Evolutionary conservation across 2,797 vertebrate species (phyloP).

Genomic region (Centroberyx gerrardi): DNA sequence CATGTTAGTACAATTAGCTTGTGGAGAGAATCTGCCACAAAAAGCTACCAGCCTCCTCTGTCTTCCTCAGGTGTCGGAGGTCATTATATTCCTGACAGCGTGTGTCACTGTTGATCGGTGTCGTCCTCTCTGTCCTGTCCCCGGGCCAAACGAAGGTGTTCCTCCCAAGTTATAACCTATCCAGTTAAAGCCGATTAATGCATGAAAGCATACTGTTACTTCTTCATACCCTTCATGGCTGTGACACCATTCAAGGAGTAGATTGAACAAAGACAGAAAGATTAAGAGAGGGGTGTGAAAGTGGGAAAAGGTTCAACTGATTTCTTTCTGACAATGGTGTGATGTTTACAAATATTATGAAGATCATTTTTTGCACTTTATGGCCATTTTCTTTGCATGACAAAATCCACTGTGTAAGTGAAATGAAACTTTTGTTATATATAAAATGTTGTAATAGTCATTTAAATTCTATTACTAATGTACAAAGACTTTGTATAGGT

Average conservation of each 20-base stretch:
- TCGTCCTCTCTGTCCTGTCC: neutral
- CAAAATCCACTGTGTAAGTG: neutral
- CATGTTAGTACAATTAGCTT: too few relatives aligned
- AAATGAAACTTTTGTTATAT: too few relatives aligned
- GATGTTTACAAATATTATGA: neutral
- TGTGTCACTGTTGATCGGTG: neutral
- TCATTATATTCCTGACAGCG: neutral
- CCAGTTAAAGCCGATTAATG: neutral
- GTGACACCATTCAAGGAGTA: neutral
- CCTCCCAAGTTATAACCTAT: neutral
- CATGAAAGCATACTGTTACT: neutral
- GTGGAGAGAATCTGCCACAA: neutral
- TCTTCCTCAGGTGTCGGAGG: neutral
- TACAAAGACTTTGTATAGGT: too few relatives aligned
- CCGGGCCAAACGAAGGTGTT: neutral
- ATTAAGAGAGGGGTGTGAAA: neutral
- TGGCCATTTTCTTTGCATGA: neutral
- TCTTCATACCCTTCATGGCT: neutral
- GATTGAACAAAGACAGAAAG: neutral
- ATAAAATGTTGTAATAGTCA: too few relatives aligned
- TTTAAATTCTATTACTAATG: too few relatives aligned
- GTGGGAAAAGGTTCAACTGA: neutral
- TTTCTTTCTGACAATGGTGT: neutral
- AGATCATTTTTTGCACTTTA: neutral
- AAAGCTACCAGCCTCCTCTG: neutral